A percentile compares a stretch with the other conserved stretches of the same genome.
These are phyloP conservation scores for Malachius bipustulatus DNA, from an alignment of 2,888 invertebrate genomes.

Conservation along the genomic window DNA sequence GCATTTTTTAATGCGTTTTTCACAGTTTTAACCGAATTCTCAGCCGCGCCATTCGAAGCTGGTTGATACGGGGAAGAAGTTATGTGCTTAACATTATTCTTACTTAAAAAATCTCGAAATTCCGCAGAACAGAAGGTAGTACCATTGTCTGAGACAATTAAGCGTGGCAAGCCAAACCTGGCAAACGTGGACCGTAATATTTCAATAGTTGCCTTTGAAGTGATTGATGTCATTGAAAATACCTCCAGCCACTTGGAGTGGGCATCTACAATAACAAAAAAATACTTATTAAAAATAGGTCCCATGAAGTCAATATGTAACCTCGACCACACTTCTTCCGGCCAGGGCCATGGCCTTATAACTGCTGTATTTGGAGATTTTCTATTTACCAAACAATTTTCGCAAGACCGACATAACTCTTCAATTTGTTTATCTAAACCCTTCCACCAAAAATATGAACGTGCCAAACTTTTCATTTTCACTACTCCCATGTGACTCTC, in stretches of 20 bases:
- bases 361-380: constrained; percentile 9
- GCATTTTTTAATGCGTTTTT: constrained; percentile 7
- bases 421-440: constrained; percentile 16
- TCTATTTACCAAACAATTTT: constrained; percentile 12
- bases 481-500: constrained; percentile 12
- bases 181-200: constrained; percentile 16
- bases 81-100: constrained; percentile 11
- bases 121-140: constrained; percentile 19
- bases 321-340: constrained; percentile 19
- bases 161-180: constrained; percentile 21
- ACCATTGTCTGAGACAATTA: constrained; percentile 22
- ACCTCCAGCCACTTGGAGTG: constrained; percentile 10
- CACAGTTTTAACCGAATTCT: constrained; percentile 9
- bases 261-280: constrained; percentile 21
- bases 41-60: constrained; percentile 11
- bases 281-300: constrained; percentile 18
- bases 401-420: constrained; percentile 10
- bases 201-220: constrained; percentile 14
- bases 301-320: constrained; percentile 22
- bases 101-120: constrained; percentile 11
- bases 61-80: constrained; percentile 12
- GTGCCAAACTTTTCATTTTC: constrained; percentile 15
- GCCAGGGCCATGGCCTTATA: constrained; percentile 18
- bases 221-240: constrained; percentile 8
- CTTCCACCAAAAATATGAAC: constrained; percentile 19